Conservation (phyloP, 1,140 invertebrate species). For the Hyles vespertilio region DNA sequence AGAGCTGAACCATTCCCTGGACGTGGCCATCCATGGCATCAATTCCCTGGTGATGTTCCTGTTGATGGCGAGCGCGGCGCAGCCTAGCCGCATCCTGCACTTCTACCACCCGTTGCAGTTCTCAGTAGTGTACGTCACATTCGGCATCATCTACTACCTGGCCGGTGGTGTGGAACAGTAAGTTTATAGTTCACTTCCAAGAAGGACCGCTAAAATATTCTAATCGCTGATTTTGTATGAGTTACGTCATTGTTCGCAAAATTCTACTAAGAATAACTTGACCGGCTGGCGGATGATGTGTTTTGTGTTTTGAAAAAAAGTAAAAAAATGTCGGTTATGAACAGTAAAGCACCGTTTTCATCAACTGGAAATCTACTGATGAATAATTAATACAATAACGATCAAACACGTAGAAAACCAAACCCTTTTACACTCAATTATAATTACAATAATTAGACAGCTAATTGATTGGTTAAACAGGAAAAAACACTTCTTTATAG, state of each 20-base stretch:
- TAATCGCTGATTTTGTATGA: too few species aligned
- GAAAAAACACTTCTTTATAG: neutral
- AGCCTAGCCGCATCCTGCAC: conserved; percentile 82
- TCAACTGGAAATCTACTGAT: too few species aligned
- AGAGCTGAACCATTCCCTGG: conserved; percentile 71
- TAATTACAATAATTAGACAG: too few species aligned
- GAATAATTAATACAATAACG: too few species aligned
- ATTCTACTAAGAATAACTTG: too few species aligned
- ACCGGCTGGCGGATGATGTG: too few species aligned
- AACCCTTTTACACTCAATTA: too few species aligned
- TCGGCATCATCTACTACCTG: conserved; percentile 83
- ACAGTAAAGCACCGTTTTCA: too few species aligned
- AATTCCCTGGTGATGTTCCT: conserved; percentile 85
- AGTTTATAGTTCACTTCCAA: conserved; percentile 25
- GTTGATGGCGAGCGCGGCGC: conserved; percentile 81
- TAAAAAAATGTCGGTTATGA: too few species aligned
- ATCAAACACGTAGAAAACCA: too few species aligned
- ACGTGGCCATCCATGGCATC: conserved; percentile 83
- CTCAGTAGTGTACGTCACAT: conserved; percentile 79
- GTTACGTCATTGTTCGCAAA: too few species aligned
- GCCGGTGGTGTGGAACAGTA: conserved; percentile 83
- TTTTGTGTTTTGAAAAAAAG: too few species aligned
- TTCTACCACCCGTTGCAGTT: conserved; percentile 81
- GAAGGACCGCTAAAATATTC: neutral
- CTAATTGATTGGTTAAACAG: neutral